A percentile compares a stretch with the other conserved stretches of the same genome.
Evolutionary conservation across 92 coral and sea anemone species (phyloP).

Genomic region (Zoanthus solanderi): DNA sequence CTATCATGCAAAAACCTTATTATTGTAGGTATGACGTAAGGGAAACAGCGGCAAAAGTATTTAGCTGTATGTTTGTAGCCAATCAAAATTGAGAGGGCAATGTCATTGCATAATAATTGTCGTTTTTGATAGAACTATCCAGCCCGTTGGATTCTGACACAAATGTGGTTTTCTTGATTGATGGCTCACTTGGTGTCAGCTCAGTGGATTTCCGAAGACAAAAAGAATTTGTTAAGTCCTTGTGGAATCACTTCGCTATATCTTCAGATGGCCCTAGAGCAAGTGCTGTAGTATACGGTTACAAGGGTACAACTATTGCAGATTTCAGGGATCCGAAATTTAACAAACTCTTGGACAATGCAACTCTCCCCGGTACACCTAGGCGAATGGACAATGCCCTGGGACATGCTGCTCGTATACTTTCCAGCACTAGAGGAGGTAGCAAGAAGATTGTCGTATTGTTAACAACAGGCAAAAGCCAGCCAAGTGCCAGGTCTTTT

Average conservation of each 20-base stretch:
- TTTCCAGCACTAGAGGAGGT: neutral
- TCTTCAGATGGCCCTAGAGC: conserved; percentile 43
- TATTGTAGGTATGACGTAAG: too few species aligned
- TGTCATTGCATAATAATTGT: neutral
- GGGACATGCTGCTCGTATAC: conserved; percentile 36
- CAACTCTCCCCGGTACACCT: conserved; percentile 31
- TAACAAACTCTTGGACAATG: conserved; percentile 14
- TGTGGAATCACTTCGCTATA: conserved; percentile 45
- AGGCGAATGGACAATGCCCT: conserved; percentile 38
- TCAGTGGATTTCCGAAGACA: conserved; percentile 30
- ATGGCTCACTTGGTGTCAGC: conserved; percentile 36
- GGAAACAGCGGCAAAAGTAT: too few species aligned
- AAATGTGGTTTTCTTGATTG: conserved; percentile 46
- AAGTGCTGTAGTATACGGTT: conserved; percentile 19
- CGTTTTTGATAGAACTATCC: conserved; percentile 21
- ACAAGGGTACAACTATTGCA: conserved; percentile 16
- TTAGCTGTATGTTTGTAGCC: too few species aligned
- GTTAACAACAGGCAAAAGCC: conserved; percentile 22
- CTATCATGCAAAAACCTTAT: too few species aligned
- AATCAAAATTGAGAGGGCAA: too few species aligned
- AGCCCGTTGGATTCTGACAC: conserved; percentile 39
- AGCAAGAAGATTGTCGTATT: conserved; percentile 35
- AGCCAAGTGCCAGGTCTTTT: conserved; percentile 13
- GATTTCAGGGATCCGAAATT: conserved; percentile 24
- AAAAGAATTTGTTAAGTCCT: conserved; percentile 40